Evolutionary conservation across 2,797 vertebrate genomes (phyloP).

Genomic region (Hephaestus fuliginosus): DNA sequence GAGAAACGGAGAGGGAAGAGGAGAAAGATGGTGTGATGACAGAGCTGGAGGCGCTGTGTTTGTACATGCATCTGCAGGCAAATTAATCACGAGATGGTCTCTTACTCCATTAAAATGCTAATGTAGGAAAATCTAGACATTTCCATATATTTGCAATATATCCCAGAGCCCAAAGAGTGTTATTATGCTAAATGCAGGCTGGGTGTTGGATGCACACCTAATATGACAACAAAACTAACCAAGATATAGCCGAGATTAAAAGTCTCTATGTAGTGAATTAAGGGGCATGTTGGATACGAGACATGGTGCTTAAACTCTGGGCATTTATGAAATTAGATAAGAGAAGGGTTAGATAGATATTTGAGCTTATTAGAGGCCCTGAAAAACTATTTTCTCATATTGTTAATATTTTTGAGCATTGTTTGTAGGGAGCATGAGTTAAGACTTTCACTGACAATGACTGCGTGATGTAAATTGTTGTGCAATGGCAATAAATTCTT

Average conservation of each 20-base stretch:
- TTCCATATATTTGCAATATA: constrained; percentile 79
- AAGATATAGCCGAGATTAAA: constrained; percentile 56
- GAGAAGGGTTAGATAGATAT: constrained; percentile 9
- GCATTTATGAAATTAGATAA: constrained; percentile 3
- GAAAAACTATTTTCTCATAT: neutral
- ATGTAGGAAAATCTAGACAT: constrained; percentile 81
- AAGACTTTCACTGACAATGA: no score
- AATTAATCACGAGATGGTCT: constrained; percentile 80
- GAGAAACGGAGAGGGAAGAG: constrained; percentile 47
- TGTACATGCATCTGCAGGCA: constrained; percentile 81
- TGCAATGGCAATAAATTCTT: no score
- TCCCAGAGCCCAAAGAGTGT: constrained; percentile 69
- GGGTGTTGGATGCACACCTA: constrained; percentile 54
- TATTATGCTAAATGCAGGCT: constrained; percentile 66
- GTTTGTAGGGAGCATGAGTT: no score
- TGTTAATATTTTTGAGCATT: no score
- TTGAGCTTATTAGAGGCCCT: neutral
- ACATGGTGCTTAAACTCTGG: neutral
- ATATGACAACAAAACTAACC: constrained; percentile 52
- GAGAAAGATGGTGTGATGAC: constrained; percentile 69
- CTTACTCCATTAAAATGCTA: constrained; percentile 86
- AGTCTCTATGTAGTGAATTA: constrained; percentile 44
- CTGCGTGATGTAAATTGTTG: no score
- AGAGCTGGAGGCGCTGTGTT: constrained; percentile 76
- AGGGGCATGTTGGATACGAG: constrained; percentile 1